phyloP scores from a whole-genome alignment of 2,113 vertebrate genomes.

The Pelmatolapia mariae region DNA sequence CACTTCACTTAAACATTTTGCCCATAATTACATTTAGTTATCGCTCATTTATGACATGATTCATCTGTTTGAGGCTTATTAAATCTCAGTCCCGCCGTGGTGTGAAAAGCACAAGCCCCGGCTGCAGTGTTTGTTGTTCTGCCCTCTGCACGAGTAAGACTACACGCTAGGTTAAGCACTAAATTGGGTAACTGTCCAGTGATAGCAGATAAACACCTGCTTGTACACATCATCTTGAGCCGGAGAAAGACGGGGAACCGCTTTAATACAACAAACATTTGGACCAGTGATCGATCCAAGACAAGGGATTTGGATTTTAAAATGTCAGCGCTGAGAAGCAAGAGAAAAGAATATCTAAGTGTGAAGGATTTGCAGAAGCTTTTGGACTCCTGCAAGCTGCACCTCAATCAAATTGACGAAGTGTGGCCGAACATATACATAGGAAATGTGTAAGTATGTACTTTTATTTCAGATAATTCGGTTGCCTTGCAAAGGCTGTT shows the following conservation, averaged over 20 bases:
- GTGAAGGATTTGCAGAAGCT: constrained; percentile 75
- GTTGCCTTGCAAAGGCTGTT: background rate
- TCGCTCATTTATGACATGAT: constrained; percentile 22
- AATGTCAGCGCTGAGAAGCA: constrained; percentile 56
- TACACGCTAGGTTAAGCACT: constrained; percentile 58
- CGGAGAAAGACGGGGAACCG: constrained; percentile 6
- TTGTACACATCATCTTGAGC: constrained; percentile 53
- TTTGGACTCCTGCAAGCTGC: constrained; percentile 76
- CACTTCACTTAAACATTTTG: constrained; percentile 18
- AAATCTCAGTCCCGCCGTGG: constrained; percentile 2
- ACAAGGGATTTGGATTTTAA: constrained; percentile 13
- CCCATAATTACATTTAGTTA: constrained; percentile 35
- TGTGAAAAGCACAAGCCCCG: constrained; percentile 4
- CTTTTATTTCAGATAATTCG: background rate
- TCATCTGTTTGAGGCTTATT: constrained; percentile 35
- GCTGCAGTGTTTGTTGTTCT: constrained; percentile 27
- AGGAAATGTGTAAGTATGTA: constrained; percentile 74
- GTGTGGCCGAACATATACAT: constrained; percentile 77
- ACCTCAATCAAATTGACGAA: constrained; percentile 73
- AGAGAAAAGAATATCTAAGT: constrained; percentile 64
- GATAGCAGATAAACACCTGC: constrained; percentile 65
- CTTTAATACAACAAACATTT: constrained; percentile 46
- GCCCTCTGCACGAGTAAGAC: constrained; percentile 47
- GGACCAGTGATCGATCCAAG: constrained; percentile 20
- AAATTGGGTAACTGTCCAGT: constrained; percentile 63